These are phyloP conservation scores for Acanthosepion pharaonis DNA, from an alignment of 2,888 invertebrate genomes.

Conservation along the genomic window DNA sequence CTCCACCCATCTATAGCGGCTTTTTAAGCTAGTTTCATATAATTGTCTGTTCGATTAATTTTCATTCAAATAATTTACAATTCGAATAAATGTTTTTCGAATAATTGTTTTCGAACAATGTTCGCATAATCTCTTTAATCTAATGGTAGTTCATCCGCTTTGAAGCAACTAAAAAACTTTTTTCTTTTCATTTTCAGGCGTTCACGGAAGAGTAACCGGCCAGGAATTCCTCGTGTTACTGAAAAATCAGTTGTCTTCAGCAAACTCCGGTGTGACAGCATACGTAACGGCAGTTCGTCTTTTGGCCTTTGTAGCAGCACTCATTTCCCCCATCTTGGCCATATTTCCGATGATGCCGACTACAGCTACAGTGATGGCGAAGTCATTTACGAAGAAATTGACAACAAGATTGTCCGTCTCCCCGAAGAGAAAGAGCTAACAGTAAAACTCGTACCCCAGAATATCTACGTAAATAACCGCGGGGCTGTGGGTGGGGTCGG, in stretches of 20 bases:
- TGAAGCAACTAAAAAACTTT: background rate
- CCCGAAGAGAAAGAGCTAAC: constrained; percentile 21
- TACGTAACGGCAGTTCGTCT: background rate
- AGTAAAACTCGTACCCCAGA: background rate
- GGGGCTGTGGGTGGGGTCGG: background rate
- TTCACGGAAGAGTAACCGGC: constrained; percentile 13
- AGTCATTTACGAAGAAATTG: constrained; percentile 43
- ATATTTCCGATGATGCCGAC: constrained; percentile 2
- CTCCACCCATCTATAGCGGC: no score
- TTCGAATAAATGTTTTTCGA: no score
- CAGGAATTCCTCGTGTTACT: constrained; percentile 14
- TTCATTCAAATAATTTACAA: no score
- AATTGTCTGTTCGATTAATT: no score
- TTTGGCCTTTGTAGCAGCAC: background rate
- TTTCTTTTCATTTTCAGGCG: background rate
- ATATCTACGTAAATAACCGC: constrained; percentile 41
- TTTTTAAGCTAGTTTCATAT: no score
- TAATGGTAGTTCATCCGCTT: no score
- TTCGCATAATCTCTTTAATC: no score
- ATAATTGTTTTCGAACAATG: no score
- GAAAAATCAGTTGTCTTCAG: constrained; percentile 34
- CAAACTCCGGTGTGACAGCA: constrained; percentile 42
- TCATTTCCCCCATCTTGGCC: background rate
- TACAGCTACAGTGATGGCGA: constrained; percentile 38
- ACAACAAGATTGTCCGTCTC: constrained; percentile 35